Evolutionary conservation across 2,888 invertebrate genomes (phyloP), one percentile per base, ranked within the genome.

Genomic region (Archips crataeganus): DNA sequence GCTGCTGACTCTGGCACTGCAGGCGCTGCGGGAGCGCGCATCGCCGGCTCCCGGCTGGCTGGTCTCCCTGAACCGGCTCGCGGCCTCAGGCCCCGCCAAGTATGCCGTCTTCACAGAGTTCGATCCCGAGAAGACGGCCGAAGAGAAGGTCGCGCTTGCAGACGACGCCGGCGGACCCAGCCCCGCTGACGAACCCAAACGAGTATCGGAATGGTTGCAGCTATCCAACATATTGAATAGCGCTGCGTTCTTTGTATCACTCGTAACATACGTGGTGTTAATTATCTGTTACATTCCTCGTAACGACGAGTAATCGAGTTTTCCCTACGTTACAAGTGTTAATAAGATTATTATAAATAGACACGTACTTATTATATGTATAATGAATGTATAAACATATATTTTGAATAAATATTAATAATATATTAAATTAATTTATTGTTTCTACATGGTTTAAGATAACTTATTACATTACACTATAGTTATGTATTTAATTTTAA

Each of bases 51-150:
- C 92, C 1, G 77, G 79, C 5, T 93, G 93, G 91, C 79, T 93
- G 2, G 83, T 87, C 57, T 78, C 85, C 3, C 63, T 90, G 13
- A 90, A 87, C 75, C 83, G 90, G 15, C 76, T 91, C 47, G 84
- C 90, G 36, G 85, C 77, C 72, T 84, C 83, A 59, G 92, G 93
- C 2, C 91, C 93, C 5, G 93, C 87, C 32, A 89, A 87, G 78
- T 94, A 94, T 75, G 90, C 90, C 0, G 85, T 93, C 23, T 93
- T 94, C 78, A 92, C 91, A 0, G 94, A 94, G 78, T 93, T 94
- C 75, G 94, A 93, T 73, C 90, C 92, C 1, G 86, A 78, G 68
- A 86, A 89, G 49, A 45, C 75, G n/a, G 70, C 77, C 0, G 88
- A 89, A 42, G 82, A 78, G 3, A 90, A 87, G 78, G 77, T 77